A percentile compares a stretch with the other conserved stretches of the same genome.
Evolutionary conservation across 2,888 invertebrate genomes (phyloP).

Genomic region (Andrena flavipes): DNA sequence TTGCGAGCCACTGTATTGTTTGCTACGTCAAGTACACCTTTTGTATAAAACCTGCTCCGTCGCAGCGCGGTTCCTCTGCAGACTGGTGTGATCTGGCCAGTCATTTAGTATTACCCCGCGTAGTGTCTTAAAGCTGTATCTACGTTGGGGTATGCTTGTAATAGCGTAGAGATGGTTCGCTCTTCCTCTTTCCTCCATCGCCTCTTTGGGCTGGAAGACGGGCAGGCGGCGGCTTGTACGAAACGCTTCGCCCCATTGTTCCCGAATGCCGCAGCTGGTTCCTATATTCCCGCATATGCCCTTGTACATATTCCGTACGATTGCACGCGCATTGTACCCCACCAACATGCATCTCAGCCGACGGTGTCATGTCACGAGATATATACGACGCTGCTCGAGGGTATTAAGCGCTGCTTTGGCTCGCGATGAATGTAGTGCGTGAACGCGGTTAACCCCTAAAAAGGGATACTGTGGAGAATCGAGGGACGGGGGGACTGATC

Average conservation of each 20-base stretch:
- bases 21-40: neutral
- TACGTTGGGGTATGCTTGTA: conserved; percentile 34
- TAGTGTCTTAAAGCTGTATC: conserved; percentile 23
- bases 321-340: conserved; percentile 58
- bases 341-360: conserved; percentile 39
- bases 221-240: conserved; percentile 64
- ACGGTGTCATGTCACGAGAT: conserved; percentile 52
- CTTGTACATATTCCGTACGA: conserved; percentile 52
- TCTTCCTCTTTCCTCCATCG: conserved; percentile 26
- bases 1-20: too few relatives aligned
- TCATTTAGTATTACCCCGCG: neutral
- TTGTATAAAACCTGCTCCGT: neutral
- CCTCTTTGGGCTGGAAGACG: conserved; percentile 63
- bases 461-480: conserved; percentile 13
- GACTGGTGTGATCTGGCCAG: neutral
- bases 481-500: neutral
- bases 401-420: conserved; percentile 26
- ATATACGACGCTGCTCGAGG: conserved; percentile 10
- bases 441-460: conserved; percentile 8
- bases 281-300: conserved; percentile 54
- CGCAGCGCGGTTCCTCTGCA: neutral
- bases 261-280: conserved; percentile 74
- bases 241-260: conserved; percentile 75
- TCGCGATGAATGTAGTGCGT: conserved; percentile 4
- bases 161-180: conserved; percentile 53